phyloP scores from a whole-genome alignment of 2,888 invertebrate species.

The Parascotia fuliginaria region DNA sequence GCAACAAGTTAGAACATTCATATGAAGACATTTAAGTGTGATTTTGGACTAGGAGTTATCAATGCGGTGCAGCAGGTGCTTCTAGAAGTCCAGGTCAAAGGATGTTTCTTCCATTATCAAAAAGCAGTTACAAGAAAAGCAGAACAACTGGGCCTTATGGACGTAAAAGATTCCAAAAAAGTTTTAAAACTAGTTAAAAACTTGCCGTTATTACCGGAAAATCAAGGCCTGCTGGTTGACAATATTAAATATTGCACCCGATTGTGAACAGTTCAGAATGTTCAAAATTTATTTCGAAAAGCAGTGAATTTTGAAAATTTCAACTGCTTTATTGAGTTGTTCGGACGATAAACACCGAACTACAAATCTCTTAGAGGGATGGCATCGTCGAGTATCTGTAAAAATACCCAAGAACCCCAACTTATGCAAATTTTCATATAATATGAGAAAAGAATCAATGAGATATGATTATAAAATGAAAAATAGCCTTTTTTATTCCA shows the following conservation, averaged over 20 bases:
- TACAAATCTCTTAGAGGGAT: background rate
- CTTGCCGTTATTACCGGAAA: constrained; percentile 1
- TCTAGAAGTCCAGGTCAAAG: background rate
- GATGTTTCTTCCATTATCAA: constrained; percentile 2
- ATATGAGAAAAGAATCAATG: background rate
- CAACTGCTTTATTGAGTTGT: background rate
- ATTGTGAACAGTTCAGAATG: background rate
- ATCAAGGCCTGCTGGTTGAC: constrained; percentile 1
- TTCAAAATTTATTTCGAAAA: background rate
- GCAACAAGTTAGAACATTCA: background rate
- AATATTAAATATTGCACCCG: background rate
- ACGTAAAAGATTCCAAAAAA: background rate
- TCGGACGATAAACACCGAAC: background rate
- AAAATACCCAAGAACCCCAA: background rate
- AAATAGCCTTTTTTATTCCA: background rate
- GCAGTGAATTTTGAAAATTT: background rate
- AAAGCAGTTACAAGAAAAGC: constrained; percentile 2
- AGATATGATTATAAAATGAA: background rate
- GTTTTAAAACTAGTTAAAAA: background rate
- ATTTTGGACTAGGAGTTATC: background rate
- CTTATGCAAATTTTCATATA: background rate
- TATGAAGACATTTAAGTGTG: background rate
- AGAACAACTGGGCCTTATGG: background rate
- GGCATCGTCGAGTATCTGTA: background rate
- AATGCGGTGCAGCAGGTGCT: constrained; percentile 5